Base-by-base conservation (phyloP, 2,113 vertebrate species). In the Donacobius atricapilla region DNA sequence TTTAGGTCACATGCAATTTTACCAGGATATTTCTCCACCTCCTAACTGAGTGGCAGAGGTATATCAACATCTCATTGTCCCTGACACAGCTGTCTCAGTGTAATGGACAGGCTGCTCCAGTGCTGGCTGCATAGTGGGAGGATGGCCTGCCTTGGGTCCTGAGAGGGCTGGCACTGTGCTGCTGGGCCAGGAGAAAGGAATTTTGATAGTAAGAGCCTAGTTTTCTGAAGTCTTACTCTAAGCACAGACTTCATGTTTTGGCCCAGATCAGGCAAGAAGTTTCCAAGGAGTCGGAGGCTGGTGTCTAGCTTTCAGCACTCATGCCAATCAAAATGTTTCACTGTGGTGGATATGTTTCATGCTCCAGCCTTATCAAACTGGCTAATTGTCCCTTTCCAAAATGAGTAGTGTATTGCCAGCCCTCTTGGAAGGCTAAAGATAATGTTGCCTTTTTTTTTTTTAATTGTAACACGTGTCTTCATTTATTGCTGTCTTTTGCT, bases 151-250 rank as follows among this genome's bases (percentile, higher is more conserved):
- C 42, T 45, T 2, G 4, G 37, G 23, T 69, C 27, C 40, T 48
- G 60, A 35, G 37, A 60, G 0, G 1, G 18, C 4, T 9, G n/a
- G 7, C 51, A 66, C 25, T 4, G 2, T 44, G 56, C 24, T 2
- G 0, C 40, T 77, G 40, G 24, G 33, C 37, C 50, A 73, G 50
- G 4, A 60, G 31, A 77, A 65, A 15, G 27, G 15, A 40, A 50
- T 71, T 76, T 22, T 35, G 40, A 28, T 44, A 61, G 24, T 16
- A 80, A 47, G 13, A 3, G 1, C 9, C 40, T 73, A 7, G 5
- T 76, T 76, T 72, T 83, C 33, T 54, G 58, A 72, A 77, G 31
- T 25, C 45, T 80, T 31, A 35, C 11, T 30, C 58, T 60, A 58
- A 94, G 15, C 27, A 86, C 14, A 80, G 6, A 5, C 60, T 83